phyloP scores from a whole-genome alignment of 2,888 invertebrate genomes.

The Nebria salina region DNA sequence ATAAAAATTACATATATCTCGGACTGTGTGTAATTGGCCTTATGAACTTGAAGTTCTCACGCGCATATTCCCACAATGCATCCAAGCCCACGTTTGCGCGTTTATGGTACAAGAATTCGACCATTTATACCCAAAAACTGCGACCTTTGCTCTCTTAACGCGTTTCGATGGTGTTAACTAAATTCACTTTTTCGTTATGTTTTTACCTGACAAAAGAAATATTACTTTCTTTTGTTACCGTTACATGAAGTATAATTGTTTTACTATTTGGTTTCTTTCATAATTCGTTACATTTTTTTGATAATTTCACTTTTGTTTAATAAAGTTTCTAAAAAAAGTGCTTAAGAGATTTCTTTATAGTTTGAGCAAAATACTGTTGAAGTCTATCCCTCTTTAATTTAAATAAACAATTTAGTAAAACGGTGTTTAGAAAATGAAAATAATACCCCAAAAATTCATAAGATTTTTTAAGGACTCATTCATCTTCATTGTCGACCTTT shows the following conservation, averaged over 20 bases:
- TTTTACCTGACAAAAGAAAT: conserved; percentile 17
- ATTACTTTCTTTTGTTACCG: conserved; percentile 31
- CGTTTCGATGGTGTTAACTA: background rate
- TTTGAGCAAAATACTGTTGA: background rate
- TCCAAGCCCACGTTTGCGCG: background rate
- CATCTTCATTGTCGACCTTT: conserved; percentile 34
- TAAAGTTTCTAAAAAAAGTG: background rate
- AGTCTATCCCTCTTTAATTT: background rate
- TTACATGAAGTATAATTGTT: background rate
- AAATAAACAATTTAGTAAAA: background rate
- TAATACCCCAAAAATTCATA: background rate
- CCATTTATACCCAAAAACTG: background rate
- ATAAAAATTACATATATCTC: background rate
- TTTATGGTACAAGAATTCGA: background rate
- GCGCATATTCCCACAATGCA: background rate
- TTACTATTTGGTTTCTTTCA: background rate
- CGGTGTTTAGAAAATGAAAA: background rate
- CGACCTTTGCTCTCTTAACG: background rate
- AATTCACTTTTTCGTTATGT: background rate
- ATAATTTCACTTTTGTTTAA: conserved; percentile 23
- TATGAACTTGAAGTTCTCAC: background rate
- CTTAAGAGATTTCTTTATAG: background rate
- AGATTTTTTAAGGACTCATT: background rate
- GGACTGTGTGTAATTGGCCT: background rate
- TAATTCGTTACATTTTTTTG: conserved; percentile 12